Conservation (phyloP, 2,797 vertebrate species). For the Crypturellus tataupa region DNA sequence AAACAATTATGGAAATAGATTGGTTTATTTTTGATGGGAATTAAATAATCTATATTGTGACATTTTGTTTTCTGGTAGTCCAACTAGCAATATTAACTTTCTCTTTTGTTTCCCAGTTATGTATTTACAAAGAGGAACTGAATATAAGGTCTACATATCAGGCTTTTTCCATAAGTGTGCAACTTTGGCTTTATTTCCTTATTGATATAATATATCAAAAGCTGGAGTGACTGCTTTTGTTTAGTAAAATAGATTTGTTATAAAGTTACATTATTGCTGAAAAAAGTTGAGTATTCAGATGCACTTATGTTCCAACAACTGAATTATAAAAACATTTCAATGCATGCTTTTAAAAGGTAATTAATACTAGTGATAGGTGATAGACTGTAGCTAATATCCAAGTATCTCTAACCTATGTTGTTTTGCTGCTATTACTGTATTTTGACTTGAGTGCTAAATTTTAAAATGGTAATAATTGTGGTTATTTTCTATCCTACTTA, state of each 20-base stretch:
- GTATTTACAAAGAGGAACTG: neutral
- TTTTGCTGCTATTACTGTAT: neutral
- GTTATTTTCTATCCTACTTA: neutral
- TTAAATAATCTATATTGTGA: neutral
- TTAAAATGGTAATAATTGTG: neutral
- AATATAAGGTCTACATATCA: neutral
- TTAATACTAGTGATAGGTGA: neutral
- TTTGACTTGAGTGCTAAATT: neutral
- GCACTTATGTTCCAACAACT: slow-evolving; percentile 5
- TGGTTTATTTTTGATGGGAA: neutral
- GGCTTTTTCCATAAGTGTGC: neutral
- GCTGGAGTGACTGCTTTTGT: neutral
- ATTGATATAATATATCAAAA: neutral
- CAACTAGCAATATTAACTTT: neutral
- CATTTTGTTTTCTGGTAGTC: neutral
- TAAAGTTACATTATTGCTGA: neutral
- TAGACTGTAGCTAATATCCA: neutral
- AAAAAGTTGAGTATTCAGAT: neutral
- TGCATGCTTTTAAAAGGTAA: slow-evolving; percentile 43
- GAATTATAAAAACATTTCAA: slow-evolving; percentile 65
- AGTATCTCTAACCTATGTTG: neutral
- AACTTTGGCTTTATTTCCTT: neutral
- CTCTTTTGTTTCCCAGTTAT: neutral
- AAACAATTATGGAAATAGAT: neutral
- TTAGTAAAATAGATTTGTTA: slow-evolving; percentile 1